Conservation (phyloP, 2,888 invertebrate genomes). For the Pomacea canaliculata region DNA sequence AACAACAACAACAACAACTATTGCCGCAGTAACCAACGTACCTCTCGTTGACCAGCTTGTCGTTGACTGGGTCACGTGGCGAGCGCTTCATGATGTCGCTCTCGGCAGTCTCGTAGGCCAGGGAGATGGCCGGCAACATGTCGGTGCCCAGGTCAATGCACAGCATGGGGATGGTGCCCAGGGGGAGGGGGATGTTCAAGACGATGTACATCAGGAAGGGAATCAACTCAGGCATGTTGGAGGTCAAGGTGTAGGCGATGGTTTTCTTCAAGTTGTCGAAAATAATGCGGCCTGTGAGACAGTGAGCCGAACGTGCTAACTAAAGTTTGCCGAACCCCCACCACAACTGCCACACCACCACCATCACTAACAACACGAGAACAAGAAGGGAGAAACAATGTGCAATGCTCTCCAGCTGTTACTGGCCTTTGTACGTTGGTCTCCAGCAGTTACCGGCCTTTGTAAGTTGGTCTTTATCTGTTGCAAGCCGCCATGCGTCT, state of each 20-base stretch:
- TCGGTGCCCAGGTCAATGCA: conserved; percentile 99
- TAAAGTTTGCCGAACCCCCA: too few species aligned
- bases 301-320: too few species aligned
- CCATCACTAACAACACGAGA: too few species aligned
- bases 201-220: conserved; percentile 98
- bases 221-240: conserved; percentile 97
- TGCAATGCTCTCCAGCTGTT: too few species aligned
- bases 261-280: conserved; percentile 98
- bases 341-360: too few species aligned
- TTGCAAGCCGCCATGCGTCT: too few species aligned
- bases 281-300: conserved; percentile 75
- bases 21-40: conserved; percentile 58
- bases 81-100: conserved; percentile 94
- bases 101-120: conserved; percentile 92
- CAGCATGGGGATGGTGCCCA: conserved; percentile 96
- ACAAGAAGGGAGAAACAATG: too few species aligned
- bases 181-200: conserved; percentile 92
- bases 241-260: conserved; percentile 95
- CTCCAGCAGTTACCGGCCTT: too few species aligned
- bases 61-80: conserved; percentile 88
- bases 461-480: too few species aligned
- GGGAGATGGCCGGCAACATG: conserved; percentile 94
- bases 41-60: conserved; percentile 95
- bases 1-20: too few species aligned
- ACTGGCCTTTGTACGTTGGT: too few species aligned